A percentile compares a stretch with the other conserved stretches of the same genome.
These are phyloP conservation scores for Gadopsis bispinosus DNA, from an alignment of 2,797 vertebrate genomes.

Conservation along the genomic window DNA sequence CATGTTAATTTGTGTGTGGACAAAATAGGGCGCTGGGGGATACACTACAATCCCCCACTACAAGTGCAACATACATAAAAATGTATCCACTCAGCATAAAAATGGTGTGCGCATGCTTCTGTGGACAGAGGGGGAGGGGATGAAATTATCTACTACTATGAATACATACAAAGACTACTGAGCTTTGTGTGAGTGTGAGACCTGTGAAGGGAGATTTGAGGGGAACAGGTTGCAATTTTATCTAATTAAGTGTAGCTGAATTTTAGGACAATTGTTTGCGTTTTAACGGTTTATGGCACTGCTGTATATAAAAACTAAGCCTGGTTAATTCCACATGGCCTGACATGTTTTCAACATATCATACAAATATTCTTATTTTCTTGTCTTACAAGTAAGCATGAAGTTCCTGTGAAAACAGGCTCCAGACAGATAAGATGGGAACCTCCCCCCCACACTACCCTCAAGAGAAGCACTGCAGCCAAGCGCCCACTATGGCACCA, in stretches of 20 bases:
- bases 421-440: slow-evolving; percentile 17
- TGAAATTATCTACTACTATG: slow-evolving; percentile 23
- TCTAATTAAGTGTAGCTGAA: slow-evolving; percentile 11
- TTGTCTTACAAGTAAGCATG: slow-evolving; percentile 6
- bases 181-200: slow-evolving; percentile 35
- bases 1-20: slow-evolving; percentile 33
- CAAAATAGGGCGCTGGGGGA: slow-evolving; percentile 34
- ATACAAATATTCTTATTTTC: not conserved
- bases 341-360: not conserved
- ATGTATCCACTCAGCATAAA: slow-evolving; percentile 73
- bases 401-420: slow-evolving; percentile 36
- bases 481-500: slow-evolving; percentile 24
- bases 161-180: not conserved
- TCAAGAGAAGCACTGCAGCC: slow-evolving; percentile 32
- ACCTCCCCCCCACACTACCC: not conserved
- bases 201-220: not conserved
- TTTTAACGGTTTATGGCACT: not conserved
- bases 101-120: slow-evolving; percentile 50
- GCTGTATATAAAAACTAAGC: not conserved
- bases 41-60: slow-evolving; percentile 34
- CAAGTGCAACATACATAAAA: slow-evolving; percentile 63
- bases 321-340: not conserved
- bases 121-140: slow-evolving; percentile 47
- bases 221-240: slow-evolving; percentile 8
- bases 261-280: not conserved